A percentile compares a stretch with the other conserved stretches of the same genome.
phyloP scores from a whole-genome alignment of 2,113 vertebrate genomes.

The Leucosticte australis region DNA sequence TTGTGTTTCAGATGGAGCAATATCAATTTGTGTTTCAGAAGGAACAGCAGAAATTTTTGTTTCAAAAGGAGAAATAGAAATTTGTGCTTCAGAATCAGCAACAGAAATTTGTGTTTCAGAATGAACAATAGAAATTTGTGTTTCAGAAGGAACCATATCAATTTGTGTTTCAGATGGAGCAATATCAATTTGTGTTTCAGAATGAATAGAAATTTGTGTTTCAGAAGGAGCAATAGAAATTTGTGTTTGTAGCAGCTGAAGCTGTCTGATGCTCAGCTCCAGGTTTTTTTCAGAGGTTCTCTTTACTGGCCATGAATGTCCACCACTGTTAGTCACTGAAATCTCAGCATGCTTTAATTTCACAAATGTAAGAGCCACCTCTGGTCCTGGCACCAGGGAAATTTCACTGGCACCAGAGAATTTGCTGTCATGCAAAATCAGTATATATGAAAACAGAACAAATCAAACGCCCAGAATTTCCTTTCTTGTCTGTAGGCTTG shows the following conservation, averaged over 20 bases:
- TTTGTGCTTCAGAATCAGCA: too few relatives aligned
- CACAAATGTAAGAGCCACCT: not conserved
- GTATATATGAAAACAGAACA: not conserved
- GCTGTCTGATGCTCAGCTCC: not conserved
- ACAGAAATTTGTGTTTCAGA: too few relatives aligned
- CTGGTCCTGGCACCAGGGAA: not conserved
- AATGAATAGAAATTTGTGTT: too few relatives aligned
- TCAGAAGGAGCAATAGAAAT: not conserved
- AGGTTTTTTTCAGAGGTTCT: not conserved
- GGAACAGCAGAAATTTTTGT: too few relatives aligned
- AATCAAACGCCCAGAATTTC: not conserved
- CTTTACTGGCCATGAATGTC: not conserved
- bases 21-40: too few relatives aligned
- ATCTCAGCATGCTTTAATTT: not conserved
- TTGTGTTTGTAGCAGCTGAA: not conserved
- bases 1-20: too few relatives aligned
- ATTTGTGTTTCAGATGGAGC: too few relatives aligned
- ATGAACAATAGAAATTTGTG: too few relatives aligned
- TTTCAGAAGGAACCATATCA: too few relatives aligned
- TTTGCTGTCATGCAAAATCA: not conserved
- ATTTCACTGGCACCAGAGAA: not conserved
- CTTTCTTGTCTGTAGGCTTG: not conserved
- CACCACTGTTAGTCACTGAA: not conserved
- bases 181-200: too few relatives aligned
- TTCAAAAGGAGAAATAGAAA: too few relatives aligned